Evolutionary conservation across 2,888 invertebrate genomes (phyloP).

Genomic region (Hirtodrosophila alboralis): DNA sequence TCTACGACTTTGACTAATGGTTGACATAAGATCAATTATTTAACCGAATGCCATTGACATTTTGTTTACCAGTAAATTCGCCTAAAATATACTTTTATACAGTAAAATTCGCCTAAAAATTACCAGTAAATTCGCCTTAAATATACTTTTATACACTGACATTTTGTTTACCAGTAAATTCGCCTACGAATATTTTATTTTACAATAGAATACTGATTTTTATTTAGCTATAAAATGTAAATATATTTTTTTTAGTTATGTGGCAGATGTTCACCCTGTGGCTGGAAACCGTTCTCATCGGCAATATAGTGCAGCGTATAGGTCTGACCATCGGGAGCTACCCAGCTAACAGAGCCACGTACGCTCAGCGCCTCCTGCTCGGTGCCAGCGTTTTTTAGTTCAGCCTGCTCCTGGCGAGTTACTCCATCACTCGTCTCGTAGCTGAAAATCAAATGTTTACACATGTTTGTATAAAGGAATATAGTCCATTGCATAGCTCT

Average conservation of each 20-base stretch:
- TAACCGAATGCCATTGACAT: not conserved
- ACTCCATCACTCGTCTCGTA: conserved; percentile 85
- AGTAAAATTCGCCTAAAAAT: conserved; percentile 10
- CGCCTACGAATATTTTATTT: conserved; percentile 9
- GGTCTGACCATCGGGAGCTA: conserved; percentile 84
- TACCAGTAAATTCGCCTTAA: not conserved
- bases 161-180: not conserved
- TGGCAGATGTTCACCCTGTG: conserved; percentile 82
- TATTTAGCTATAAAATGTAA: not conserved
- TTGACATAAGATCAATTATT: conserved; percentile 1
- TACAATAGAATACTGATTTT: conserved; percentile 21
- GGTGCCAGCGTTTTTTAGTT: conserved; percentile 83
- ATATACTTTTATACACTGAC: too few species aligned
- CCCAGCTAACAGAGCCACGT: conserved; percentile 84
- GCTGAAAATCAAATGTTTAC: conserved; percentile 45
- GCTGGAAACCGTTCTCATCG: conserved; percentile 86
- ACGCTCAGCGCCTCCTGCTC: conserved; percentile 84
- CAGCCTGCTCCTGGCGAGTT: conserved; percentile 83
- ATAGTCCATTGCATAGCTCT: too few species aligned
- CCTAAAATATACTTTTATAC: conserved; percentile 8
- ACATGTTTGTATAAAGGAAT: too few species aligned
- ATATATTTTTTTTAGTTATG: conserved; percentile 42
- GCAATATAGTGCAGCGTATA: conserved; percentile 85
- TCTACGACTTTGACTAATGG: conserved; percentile 4
- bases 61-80: not conserved